Base-by-base conservation (phyloP, 2,888 invertebrate species). In the Calliopum simillimum region DNA sequence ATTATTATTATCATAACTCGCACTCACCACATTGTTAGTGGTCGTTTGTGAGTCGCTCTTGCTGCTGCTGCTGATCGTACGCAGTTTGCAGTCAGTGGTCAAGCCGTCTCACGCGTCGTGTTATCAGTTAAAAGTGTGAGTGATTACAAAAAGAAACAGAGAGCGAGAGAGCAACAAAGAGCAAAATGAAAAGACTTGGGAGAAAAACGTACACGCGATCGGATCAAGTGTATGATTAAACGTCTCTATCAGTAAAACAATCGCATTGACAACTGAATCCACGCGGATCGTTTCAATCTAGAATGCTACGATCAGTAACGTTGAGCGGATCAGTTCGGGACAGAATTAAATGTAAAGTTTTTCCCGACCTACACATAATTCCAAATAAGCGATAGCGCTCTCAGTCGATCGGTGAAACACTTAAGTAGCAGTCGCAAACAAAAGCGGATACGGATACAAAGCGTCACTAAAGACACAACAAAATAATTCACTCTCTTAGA, bases 361-460 rank as follows among this genome's bases (percentile, higher is more conserved):
- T 56, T 56, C 55, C 55, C 55, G 14, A 56, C 55, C 19, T 33
- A 33, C 33, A 33, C 33, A 33, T 33, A 33, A 33, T 33, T 8
- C 33, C 33, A 33, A 33, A 33, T 33, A 14, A 56, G 25, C 55
- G 14, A 23, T 25, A 25, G 21, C 25, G 55, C 59, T 16, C 49
- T 67, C 58, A 67, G 67, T 67, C 69, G 63, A 56, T 55, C 69
- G 63, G 33, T 41, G 62, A 55, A 62, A 62, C 73, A 72, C 58
- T 64, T 58, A 56, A 46, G 68, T 68, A 70, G 68, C 69, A 73
- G 76, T 71, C 67, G 70, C 73, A 70, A 58, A 71, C 69, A 59
- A 65, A 75, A 73, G 69, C 76, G 74, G 73, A 76, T 74, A 71
- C 76, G 73, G 74, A 74, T 73, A 70, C 73, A 65, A 70, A 47